Percentiles rank a stretch among this genome's conserved stretches.
These are phyloP conservation scores for Romanomermis culicivorax DNA, from an alignment of 2,888 invertebrate genomes.

Conservation along the genomic window DNA sequence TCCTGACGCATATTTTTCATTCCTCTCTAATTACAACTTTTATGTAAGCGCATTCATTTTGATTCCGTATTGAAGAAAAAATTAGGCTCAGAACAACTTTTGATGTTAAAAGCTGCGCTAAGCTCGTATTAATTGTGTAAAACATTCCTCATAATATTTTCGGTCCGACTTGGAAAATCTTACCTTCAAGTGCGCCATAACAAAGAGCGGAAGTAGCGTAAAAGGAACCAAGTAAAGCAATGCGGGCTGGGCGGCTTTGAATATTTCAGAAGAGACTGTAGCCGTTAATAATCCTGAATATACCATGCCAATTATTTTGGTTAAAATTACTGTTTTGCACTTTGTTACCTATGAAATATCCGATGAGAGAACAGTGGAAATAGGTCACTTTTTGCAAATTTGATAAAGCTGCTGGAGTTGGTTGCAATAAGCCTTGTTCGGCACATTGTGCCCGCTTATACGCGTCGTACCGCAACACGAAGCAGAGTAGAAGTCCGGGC, in stretches of 20 bases:
- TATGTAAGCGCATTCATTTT: neutral
- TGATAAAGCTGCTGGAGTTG: slow-evolving; percentile 19
- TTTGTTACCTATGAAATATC: slow-evolving; percentile 65
- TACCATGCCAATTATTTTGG: neutral
- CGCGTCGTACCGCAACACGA: slow-evolving; percentile 86
- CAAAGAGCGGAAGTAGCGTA: slow-evolving; percentile 76
- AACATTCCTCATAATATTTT: too few species aligned
- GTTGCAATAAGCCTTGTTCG: slow-evolving; percentile 40
- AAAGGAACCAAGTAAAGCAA: slow-evolving; percentile 89
- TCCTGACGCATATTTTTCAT: too few species aligned
- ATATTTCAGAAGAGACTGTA: slow-evolving; percentile 87
- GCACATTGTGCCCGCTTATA: slow-evolving; percentile 71
- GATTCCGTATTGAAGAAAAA: neutral
- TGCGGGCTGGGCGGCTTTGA: slow-evolving; percentile 93
- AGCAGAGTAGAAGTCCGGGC: slow-evolving; percentile 82
- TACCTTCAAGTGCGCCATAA: slow-evolving; percentile 94
- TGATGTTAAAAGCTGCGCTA: too few species aligned
- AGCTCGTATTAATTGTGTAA: too few species aligned
- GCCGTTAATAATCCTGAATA: slow-evolving; percentile 57
- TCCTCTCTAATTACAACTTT: neutral
- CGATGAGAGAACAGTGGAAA: slow-evolving; percentile 92
- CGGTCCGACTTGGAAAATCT: slow-evolving; percentile 15
- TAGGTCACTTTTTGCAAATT: slow-evolving; percentile 43
- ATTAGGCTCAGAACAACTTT: too few species aligned
- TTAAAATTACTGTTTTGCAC: neutral